Percentiles rank a stretch among this genome's conserved stretches.
Evolutionary conservation across 2,113 vertebrate genomes (phyloP).

Genomic region (Aphelocoma coerulescens): DNA sequence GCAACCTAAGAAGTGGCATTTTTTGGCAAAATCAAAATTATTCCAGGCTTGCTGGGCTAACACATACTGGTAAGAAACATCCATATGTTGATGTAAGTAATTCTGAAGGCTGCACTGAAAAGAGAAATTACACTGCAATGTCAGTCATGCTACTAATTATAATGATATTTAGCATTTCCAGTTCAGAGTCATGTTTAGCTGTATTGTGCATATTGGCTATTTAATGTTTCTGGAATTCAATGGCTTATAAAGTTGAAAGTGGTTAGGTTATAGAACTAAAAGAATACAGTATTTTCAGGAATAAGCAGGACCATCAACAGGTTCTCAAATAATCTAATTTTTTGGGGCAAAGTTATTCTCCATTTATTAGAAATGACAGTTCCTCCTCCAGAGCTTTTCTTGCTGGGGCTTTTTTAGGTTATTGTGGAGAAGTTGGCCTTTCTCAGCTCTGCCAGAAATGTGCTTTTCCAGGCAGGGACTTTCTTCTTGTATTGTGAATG

Average conservation of each 20-base stretch:
- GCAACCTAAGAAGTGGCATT: not conserved
- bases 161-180: not conserved
- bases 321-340: not conserved
- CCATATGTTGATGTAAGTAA: not conserved
- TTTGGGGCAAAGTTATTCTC: not conserved
- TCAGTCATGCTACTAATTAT: not conserved
- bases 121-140: not conserved
- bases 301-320: not conserved
- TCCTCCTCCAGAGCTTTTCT: not conserved
- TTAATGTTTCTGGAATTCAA: not conserved
- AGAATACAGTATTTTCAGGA: not conserved
- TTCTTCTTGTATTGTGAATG: not conserved
- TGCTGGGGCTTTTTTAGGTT: not conserved
- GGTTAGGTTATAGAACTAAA: not conserved
- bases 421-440: not conserved
- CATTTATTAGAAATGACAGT: not conserved
- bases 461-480: not conserved
- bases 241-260: not conserved
- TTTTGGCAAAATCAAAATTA: not conserved
- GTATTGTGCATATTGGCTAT: not conserved
- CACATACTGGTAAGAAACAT: not conserved
- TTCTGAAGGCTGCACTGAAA: not conserved
- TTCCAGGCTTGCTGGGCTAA: not conserved
- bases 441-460: not conserved
- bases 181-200: not conserved